These are phyloP conservation scores for Zeugodacus cucurbitae DNA, from an alignment of 1,140 invertebrate species.

Conservation along the genomic window DNA sequence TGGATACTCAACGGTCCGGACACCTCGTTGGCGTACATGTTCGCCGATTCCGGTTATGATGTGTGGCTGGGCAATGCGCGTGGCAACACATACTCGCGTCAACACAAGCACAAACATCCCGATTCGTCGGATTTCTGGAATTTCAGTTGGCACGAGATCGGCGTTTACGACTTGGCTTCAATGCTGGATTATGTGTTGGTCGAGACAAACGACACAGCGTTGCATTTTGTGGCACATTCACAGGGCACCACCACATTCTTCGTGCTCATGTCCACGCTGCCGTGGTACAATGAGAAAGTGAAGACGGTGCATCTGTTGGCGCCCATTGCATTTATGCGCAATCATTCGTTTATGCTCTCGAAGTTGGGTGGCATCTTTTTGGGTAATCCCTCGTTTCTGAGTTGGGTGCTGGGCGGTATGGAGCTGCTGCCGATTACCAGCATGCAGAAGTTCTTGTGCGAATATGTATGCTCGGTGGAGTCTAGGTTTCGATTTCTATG, in stretches of 20 bases:
- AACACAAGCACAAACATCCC: conserved; percentile 70
- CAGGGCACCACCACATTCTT: conserved; percentile 72
- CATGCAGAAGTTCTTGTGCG: conserved; percentile 55
- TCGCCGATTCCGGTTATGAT: conserved; percentile 80
- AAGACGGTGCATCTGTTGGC: conserved; percentile 69
- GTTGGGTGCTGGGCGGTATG: conserved; percentile 56
- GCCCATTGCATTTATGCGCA: conserved; percentile 70
- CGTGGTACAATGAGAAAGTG: conserved; percentile 72
- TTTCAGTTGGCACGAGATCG: conserved; percentile 77
- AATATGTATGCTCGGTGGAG: conserved; percentile 54
- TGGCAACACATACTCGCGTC: conserved; percentile 75
- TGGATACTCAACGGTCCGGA: conserved; percentile 77
- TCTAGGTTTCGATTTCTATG: conserved; percentile 58
- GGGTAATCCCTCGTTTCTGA: conserved; percentile 58
- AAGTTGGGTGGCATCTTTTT: conserved; percentile 57
- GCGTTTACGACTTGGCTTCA: conserved; percentile 75
- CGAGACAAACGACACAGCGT: conserved; percentile 67
- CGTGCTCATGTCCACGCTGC: conserved; percentile 68
- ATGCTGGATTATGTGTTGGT: conserved; percentile 75
- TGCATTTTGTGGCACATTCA: conserved; percentile 76
- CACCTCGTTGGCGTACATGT: conserved; percentile 69
- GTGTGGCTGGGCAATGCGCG: conserved; percentile 73
- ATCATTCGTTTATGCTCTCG: conserved; percentile 69
- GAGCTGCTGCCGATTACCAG: conserved; percentile 58
- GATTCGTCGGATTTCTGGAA: conserved; percentile 72